These are phyloP conservation scores for Coreius guichenoti DNA, from an alignment of 2,797 vertebrate species.

Conservation along the genomic window DNA sequence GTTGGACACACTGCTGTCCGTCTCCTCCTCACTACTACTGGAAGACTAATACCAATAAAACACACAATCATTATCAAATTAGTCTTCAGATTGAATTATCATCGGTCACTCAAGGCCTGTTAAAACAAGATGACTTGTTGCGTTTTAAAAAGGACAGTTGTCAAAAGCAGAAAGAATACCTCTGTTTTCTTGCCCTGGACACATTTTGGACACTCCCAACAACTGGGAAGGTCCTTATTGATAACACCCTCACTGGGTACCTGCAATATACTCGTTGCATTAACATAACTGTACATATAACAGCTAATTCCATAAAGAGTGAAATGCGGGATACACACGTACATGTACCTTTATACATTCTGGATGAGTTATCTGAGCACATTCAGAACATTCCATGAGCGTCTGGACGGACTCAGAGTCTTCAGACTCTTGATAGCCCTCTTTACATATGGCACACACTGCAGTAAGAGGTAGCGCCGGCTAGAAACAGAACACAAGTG, in stretches of 20 bases:
- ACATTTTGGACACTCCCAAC: slow-evolving; percentile 98
- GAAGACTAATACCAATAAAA: slow-evolving; percentile 69
- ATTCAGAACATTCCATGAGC: slow-evolving; percentile 98
- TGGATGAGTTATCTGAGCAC: slow-evolving; percentile 93
- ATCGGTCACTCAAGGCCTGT: background rate
- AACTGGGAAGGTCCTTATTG: slow-evolving; percentile 94
- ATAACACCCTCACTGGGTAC: slow-evolving; percentile 91
- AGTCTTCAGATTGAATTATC: background rate
- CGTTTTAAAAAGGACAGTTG: background rate
- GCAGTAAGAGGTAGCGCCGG: slow-evolving; percentile 94
- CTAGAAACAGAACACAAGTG: slow-evolving; percentile 70
- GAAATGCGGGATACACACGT: background rate
- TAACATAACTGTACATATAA: background rate
- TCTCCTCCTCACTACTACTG: slow-evolving; percentile 72
- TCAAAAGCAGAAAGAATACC: slow-evolving; percentile 73
- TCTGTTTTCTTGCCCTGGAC: slow-evolving; percentile 84
- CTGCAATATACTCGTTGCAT: slow-evolving; percentile 69
- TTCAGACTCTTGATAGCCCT: slow-evolving; percentile 86
- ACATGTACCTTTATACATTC: slow-evolving; percentile 88
- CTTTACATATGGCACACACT: slow-evolving; percentile 91
- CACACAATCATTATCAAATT: background rate
- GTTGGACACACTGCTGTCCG: slow-evolving; percentile 68
- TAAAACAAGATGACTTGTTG: background rate
- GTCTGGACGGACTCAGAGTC: slow-evolving; percentile 84
- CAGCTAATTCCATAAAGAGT: background rate